These are phyloP conservation scores for Hybos culiciformis DNA, from an alignment of 2,888 invertebrate species.

Conservation along the genomic window DNA sequence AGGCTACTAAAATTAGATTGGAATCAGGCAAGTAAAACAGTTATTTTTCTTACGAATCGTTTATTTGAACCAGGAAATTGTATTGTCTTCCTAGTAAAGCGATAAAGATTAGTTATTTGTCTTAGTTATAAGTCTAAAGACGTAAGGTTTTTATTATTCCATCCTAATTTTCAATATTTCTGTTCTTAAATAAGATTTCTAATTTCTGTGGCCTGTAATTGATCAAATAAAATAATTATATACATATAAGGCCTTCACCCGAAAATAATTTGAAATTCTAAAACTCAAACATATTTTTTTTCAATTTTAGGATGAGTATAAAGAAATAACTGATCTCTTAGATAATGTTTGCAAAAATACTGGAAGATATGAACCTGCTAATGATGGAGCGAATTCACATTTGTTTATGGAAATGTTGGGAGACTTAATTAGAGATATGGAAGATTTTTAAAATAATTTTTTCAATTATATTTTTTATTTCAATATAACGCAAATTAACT, in stretches of 20 bases:
- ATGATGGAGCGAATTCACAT: constrained; percentile 25
- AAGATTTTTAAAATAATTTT: constrained; percentile 21
- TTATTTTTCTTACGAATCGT: neutral
- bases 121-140: no score
- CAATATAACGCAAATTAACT: no score
- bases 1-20: constrained; percentile 54
- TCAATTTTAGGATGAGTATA: constrained; percentile 8
- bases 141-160: no score
- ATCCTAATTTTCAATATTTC: no score
- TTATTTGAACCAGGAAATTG: no score
- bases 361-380: constrained; percentile 4
- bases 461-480: neutral
- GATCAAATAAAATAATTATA: constrained; percentile 22
- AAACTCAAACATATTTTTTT: neutral
- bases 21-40: constrained; percentile 40
- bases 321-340: constrained; percentile 8
- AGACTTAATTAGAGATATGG: constrained; percentile 31
- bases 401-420: constrained; percentile 34
- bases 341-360: constrained; percentile 6
- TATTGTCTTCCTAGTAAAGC: no score
- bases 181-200: neutral
- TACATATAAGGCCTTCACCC: constrained; percentile 21
- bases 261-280: constrained; percentile 6
- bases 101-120: no score
- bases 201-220: constrained; percentile 2